Conservation (phyloP, 2,113 vertebrate genomes). For the Gallinago undulata region DNA sequence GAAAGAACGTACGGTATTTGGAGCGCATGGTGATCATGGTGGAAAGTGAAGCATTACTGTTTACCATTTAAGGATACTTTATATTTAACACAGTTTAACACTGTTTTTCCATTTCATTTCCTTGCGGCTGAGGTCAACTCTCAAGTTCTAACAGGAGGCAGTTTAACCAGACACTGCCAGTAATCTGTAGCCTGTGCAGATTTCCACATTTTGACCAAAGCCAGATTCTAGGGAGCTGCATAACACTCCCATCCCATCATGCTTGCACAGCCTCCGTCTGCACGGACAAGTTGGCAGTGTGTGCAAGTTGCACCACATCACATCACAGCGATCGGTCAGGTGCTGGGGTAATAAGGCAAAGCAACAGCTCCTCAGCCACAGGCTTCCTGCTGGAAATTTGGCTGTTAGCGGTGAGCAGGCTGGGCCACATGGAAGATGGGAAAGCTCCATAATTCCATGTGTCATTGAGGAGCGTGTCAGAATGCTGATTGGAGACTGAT, state of each 20-base stretch:
- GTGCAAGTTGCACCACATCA: neutral
- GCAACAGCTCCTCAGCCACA: neutral
- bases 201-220: neutral
- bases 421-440: neutral
- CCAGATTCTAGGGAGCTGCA: neutral
- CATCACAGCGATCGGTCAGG: neutral
- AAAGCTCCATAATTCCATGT: neutral
- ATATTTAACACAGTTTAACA: neutral
- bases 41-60: neutral
- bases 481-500: neutral
- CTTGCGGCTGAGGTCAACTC: neutral
- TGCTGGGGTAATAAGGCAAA: neutral
- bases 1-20: neutral
- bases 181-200: neutral
- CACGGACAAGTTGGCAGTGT: neutral
- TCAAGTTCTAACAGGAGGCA: neutral
- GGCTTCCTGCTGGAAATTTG: neutral
- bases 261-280: neutral
- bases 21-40: neutral
- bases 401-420: fast-evolving
- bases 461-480: neutral
- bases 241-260: neutral
- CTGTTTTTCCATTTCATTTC: neutral
- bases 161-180: neutral
- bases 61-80: neutral